A percentile compares a stretch with the other conserved stretches of the same genome.
Evolutionary conservation across 2,888 invertebrate genomes (phyloP).

Genomic region (Timema cristinae): DNA sequence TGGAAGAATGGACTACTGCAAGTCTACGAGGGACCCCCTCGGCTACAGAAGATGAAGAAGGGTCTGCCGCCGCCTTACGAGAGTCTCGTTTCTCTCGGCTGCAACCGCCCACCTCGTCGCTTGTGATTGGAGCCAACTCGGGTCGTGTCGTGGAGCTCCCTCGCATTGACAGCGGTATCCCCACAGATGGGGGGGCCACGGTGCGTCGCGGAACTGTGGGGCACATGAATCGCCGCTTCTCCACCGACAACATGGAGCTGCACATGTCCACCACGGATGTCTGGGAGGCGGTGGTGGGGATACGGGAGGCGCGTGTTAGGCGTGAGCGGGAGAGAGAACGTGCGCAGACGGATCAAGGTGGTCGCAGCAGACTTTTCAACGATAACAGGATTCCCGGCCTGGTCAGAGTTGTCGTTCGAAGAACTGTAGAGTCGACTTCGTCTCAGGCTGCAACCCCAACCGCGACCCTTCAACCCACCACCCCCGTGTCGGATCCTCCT

Average conservation of each 20-base stretch:
- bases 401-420: constrained; percentile 19
- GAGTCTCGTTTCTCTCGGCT: constrained; percentile 32
- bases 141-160: constrained; percentile 23
- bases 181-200: constrained; percentile 16
- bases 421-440: not conserved
- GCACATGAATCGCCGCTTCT: constrained; percentile 35
- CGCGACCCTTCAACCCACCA: no score
- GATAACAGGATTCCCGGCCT: constrained; percentile 14
- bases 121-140: constrained; percentile 20
- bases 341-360: constrained; percentile 16
- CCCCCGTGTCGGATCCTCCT: no score
- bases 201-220: constrained; percentile 20
- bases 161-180: constrained; percentile 7
- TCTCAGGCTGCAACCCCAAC: no score
- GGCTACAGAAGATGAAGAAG: constrained; percentile 18
- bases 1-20: no score
- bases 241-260: constrained; percentile 43
- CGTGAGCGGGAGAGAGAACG: constrained; percentile 29
- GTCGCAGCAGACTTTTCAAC: not conserved
- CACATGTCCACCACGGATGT: constrained; percentile 53
- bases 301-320: constrained; percentile 57
- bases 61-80: not conserved
- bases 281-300: constrained; percentile 64
- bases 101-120: constrained; percentile 22
- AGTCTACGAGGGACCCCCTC: constrained; percentile 33